Conservation (phyloP, 2,888 invertebrate species). For the Drosophila stalkeri region DNA sequence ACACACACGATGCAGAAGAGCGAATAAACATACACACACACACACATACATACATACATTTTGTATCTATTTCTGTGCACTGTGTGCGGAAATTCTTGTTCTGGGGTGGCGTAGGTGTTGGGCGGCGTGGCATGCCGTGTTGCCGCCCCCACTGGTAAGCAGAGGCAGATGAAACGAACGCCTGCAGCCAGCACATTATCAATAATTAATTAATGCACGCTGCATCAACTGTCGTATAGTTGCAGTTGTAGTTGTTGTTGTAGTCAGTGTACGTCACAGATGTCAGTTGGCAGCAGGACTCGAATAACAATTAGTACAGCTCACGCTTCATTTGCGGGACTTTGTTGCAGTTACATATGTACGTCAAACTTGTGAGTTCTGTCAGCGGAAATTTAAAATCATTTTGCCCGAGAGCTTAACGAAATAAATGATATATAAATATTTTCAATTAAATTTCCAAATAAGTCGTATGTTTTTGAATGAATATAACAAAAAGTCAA, state of each 20-base stretch:
- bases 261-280: constrained; percentile 12
- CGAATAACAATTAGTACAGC: constrained; percentile 26
- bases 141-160: constrained; percentile 10
- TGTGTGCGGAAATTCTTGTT: constrained; percentile 64
- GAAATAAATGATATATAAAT: not conserved
- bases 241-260: not conserved
- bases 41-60: constrained; percentile 25
- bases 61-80: constrained; percentile 70
- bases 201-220: constrained; percentile 49
- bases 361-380: not conserved
- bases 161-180: not conserved
- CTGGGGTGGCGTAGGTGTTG: not conserved
- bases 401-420: too few relatives aligned
- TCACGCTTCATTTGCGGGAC: not conserved
- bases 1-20: constrained; percentile 46
- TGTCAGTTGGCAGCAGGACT: constrained; percentile 13
- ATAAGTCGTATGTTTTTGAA: not conserved
- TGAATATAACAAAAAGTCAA: not conserved
- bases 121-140: not conserved
- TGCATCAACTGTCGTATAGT: constrained; percentile 12
- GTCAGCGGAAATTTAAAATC: not conserved
- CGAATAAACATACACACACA: constrained; percentile 15
- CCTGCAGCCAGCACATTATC: constrained; percentile 37
- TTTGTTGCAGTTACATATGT: not conserved
- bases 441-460: not conserved